phyloP scores from a whole-genome alignment of 2,797 vertebrate species.

The Chromis chromis region DNA sequence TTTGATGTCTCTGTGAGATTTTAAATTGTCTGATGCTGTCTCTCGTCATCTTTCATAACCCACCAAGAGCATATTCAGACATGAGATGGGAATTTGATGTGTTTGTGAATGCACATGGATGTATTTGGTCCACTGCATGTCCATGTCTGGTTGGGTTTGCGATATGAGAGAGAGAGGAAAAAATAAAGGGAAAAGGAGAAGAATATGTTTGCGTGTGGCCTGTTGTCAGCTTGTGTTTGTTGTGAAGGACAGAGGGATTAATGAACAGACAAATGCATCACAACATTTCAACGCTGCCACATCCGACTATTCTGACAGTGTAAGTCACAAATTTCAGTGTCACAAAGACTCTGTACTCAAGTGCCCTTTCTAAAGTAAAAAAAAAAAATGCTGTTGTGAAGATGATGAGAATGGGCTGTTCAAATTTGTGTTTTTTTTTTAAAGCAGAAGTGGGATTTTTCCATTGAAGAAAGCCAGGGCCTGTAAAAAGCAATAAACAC shows the following conservation, averaged over 20 bases:
- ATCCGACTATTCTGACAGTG: conserved; percentile 17
- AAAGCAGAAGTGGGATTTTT: background rate
- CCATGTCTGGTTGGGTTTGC: conserved; percentile 37
- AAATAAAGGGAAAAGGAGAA: background rate
- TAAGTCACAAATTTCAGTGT: conserved; percentile 57
- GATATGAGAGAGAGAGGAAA: background rate
- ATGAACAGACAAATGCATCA: conserved; percentile 48
- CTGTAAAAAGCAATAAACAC: background rate
- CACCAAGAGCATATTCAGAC: conserved; percentile 32
- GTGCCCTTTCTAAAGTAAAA: background rate
- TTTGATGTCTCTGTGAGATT: conserved; percentile 63
- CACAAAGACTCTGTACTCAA: conserved; percentile 21
- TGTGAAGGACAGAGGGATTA: conserved; percentile 38
- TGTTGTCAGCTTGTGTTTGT: conserved; percentile 52
- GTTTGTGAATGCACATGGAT: conserved; percentile 5
- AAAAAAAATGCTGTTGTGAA: background rate
- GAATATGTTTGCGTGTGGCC: background rate
- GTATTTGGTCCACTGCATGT: conserved; percentile 27
- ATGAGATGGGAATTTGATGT: conserved; percentile 35
- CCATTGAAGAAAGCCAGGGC: background rate
- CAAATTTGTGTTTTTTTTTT: background rate
- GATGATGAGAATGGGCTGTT: background rate
- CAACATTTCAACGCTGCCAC: conserved; percentile 48
- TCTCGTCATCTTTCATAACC: conserved; percentile 51
- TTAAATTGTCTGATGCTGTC: conserved; percentile 50